phyloP scores from a whole-genome alignment of 2,888 invertebrate species.

The Eupithecia inturbata region DNA sequence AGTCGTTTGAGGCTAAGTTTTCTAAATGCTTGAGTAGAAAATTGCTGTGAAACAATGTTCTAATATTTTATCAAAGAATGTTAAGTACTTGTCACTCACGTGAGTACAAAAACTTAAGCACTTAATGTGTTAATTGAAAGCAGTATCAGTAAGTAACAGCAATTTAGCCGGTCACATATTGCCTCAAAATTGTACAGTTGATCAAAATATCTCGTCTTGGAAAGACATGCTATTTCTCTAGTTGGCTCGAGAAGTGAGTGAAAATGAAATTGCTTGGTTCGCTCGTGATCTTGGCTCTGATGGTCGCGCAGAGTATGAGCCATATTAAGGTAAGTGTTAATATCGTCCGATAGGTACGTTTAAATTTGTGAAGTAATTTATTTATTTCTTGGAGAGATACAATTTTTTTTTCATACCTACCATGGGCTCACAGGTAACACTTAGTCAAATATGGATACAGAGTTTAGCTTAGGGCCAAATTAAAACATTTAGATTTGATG shows the following conservation, averaged over 20 bases:
- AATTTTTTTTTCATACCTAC: not conserved
- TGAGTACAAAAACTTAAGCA: not conserved
- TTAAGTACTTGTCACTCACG: not conserved
- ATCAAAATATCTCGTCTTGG: slow-evolving; percentile 32
- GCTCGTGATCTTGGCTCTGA: slow-evolving; percentile 47
- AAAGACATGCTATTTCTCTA: slow-evolving; percentile 28
- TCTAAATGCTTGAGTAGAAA: not conserved
- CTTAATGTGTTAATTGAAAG: slow-evolving; percentile 12
- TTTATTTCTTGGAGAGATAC: not conserved
- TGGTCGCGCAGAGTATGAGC: slow-evolving; percentile 36
- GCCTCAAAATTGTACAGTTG: slow-evolving; percentile 39
- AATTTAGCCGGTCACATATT: slow-evolving; percentile 32
- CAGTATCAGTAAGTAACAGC: not conserved
- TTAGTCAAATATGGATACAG: not conserved
- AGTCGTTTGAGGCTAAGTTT: not conserved
- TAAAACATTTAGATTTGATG: not conserved
- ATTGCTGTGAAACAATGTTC: not conserved
- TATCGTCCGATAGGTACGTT: not conserved
- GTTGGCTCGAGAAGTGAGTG: slow-evolving; percentile 27
- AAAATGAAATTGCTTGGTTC: slow-evolving; percentile 43
- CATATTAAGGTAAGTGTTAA: slow-evolving; percentile 1
- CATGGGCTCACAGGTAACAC: not conserved
- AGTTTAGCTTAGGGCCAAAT: not conserved
- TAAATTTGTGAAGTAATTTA: not conserved
- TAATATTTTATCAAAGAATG: not conserved